A percentile compares a stretch with the other conserved stretches of the same genome.
Evolutionary conservation across 2,888 invertebrate genomes (phyloP).

Genomic region (Horisme vitalbata): DNA sequence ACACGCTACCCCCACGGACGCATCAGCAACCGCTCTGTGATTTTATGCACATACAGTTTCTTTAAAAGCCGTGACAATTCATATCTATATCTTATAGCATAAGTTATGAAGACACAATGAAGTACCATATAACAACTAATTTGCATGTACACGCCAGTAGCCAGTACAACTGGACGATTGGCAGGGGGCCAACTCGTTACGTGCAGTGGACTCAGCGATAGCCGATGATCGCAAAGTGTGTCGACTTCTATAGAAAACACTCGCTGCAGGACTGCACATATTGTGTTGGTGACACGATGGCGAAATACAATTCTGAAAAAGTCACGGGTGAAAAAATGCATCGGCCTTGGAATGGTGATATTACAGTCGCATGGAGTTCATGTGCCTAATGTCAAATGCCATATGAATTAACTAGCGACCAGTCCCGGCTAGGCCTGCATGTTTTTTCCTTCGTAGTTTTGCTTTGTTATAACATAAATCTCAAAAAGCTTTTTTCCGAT

Average conservation of each 20-base stretch:
- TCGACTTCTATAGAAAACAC: conserved; percentile 26
- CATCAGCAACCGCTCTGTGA: too few species aligned
- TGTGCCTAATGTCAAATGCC: too few species aligned
- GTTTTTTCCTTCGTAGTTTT: too few species aligned
- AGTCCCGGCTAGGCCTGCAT: too few species aligned
- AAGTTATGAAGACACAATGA: conserved; percentile 11
- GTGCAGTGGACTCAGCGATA: conserved; percentile 28
- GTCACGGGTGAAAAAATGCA: conserved; percentile 1
- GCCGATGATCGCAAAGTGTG: conserved; percentile 27
- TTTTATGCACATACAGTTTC: too few species aligned
- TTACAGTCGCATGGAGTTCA: neutral
- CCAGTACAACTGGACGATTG: conserved; percentile 26
- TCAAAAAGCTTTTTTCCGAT: too few species aligned
- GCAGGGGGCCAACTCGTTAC: conserved; percentile 30
- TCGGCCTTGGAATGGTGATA: neutral
- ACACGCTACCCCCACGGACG: too few species aligned
- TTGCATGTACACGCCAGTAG: conserved; percentile 30
- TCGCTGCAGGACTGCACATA: conserved; percentile 20
- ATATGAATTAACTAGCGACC: too few species aligned
- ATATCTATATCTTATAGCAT: conserved; percentile 6
- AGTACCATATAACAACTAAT: conserved; percentile 23
- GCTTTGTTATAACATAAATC: too few species aligned
- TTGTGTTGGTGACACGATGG: conserved; percentile 16
- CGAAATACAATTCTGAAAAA: conserved; percentile 17
- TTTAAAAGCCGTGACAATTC: conserved; percentile 9